These are phyloP conservation scores for Siderastrea radians DNA, from an alignment of 92 coral and sea anemone genomes.

Conservation along the genomic window DNA sequence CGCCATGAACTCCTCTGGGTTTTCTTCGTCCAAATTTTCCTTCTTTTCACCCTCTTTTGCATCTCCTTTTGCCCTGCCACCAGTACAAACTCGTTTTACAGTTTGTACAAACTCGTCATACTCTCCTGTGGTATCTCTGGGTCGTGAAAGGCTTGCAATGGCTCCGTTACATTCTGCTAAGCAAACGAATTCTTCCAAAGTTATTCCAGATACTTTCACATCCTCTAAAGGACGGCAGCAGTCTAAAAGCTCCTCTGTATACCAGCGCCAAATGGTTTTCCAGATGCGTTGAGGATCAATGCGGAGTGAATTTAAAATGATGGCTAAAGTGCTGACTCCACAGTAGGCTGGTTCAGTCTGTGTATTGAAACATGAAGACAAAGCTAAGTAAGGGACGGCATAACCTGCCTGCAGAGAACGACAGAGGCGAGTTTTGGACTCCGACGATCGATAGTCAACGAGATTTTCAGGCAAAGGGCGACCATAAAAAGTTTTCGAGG, in stretches of 20 bases:
- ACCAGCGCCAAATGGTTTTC: conserved; percentile 99
- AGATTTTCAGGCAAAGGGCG: conserved; percentile 74
- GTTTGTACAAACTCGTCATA: conserved; percentile 59
- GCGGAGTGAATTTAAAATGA: conserved; percentile 89
- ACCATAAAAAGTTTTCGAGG: conserved; percentile 68
- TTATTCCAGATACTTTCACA: conserved; percentile 80
- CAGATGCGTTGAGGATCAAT: conserved; percentile 90
- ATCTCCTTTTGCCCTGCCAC: conserved; percentile 26
- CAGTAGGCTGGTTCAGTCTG: conserved; percentile 97
- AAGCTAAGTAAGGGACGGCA: conserved; percentile 80
- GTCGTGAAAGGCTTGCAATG: conserved; percentile 74
- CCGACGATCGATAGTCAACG: conserved; percentile 85
- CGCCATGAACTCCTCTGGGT: conserved; percentile 68
- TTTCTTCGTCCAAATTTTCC: conserved; percentile 52
- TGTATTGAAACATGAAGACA: conserved; percentile 85
- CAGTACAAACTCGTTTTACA: conserved; percentile 68
- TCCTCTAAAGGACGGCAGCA: conserved; percentile 91
- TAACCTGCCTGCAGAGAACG: conserved; percentile 74
- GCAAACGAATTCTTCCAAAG: conserved; percentile 87
- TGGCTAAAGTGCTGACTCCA: conserved; percentile 89
- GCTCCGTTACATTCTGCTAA: conserved; percentile 93
- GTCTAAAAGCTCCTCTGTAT: conserved; percentile 86
- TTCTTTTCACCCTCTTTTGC: neutral
- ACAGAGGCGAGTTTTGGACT: conserved; percentile 83
- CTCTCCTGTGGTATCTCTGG: conserved; percentile 26